Conservation (phyloP, 1,140 invertebrate genomes). For the Halotydeus destructor region DNA sequence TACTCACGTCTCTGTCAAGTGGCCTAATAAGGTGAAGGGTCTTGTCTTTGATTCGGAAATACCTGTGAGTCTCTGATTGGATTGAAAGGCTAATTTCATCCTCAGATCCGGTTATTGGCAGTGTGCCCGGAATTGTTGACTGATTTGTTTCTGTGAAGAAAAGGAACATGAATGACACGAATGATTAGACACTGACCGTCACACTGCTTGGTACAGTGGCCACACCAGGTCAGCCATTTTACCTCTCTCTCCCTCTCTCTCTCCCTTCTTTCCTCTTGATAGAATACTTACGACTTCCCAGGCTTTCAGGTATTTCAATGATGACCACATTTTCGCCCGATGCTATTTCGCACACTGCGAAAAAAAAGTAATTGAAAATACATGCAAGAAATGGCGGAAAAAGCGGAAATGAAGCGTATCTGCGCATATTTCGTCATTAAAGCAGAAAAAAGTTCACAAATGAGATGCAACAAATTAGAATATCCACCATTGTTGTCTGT, state of each 20-base stretch:
- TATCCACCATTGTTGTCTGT: too few relatives aligned
- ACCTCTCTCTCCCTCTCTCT: neutral
- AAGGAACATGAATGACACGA: neutral
- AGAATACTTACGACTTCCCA: conserved; percentile 49
- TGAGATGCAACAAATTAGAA: too few relatives aligned
- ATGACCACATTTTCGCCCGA: conserved; percentile 66
- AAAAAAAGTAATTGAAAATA: too few relatives aligned
- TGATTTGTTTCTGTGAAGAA: conserved; percentile 49
- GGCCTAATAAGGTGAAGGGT: conserved; percentile 50
- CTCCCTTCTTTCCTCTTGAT: neutral
- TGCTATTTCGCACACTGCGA: conserved; percentile 55
- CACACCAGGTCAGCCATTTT: neutral
- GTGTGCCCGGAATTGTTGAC: conserved; percentile 46
- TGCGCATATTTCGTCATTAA: too few relatives aligned
- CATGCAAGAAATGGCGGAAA: too few relatives aligned
- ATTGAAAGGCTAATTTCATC: conserved; percentile 53
- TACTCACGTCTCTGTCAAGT: conserved; percentile 51
- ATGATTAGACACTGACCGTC: neutral
- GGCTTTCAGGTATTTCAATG: conserved; percentile 66
- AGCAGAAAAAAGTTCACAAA: too few relatives aligned
- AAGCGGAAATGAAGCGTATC: too few relatives aligned
- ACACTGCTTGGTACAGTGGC: neutral
- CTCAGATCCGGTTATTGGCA: conserved; percentile 60
- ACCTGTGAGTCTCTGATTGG: conserved; percentile 41
- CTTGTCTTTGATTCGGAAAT: conserved; percentile 62